Conservation (phyloP, 2,888 invertebrate species). For the Steinernema carpocapsae region DNA sequence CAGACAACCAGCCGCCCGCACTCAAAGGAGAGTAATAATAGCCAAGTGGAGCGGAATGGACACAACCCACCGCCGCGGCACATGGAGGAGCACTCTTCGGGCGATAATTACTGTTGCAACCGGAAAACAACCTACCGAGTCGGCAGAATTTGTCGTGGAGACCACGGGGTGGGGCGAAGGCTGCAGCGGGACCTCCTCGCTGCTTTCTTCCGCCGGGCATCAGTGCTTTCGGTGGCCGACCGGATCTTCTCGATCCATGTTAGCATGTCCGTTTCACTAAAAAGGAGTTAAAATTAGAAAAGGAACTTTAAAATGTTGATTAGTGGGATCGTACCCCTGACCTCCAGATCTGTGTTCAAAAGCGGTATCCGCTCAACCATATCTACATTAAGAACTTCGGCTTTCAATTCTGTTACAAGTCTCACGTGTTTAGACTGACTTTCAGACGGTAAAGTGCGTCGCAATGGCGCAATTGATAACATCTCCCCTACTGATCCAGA, state of each 20-base stretch:
- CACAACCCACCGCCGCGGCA: no score
- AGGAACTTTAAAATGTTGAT: no score
- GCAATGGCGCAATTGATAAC: no score
- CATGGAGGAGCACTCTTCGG: constrained; percentile 21
- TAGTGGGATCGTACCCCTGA: no score
- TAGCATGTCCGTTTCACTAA: not conserved
- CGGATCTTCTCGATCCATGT: constrained; percentile 28
- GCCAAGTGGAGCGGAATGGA: constrained; percentile 31
- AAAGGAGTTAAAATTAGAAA: no score
- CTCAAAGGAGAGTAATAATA: constrained; percentile 30
- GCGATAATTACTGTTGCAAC: constrained; percentile 34
- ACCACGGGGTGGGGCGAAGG: constrained; percentile 13
- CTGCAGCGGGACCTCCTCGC: not conserved
- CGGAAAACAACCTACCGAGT: constrained; percentile 28
- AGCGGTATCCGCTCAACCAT: no score
- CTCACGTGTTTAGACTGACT: no score
- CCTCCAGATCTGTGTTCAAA: no score
- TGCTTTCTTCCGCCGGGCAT: not conserved
- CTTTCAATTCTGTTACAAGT: no score
- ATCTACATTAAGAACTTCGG: no score
- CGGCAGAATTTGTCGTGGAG: constrained; percentile 8
- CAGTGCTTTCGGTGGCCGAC: constrained; percentile 13
- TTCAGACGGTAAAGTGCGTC: no score
- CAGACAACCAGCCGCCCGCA: constrained; percentile 24
- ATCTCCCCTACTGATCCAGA: no score